Percentiles rank a stretch among this genome's conserved stretches.
Evolutionary conservation across 2,113 vertebrate genomes (phyloP).

Genomic region (Notiomystis cincta): DNA sequence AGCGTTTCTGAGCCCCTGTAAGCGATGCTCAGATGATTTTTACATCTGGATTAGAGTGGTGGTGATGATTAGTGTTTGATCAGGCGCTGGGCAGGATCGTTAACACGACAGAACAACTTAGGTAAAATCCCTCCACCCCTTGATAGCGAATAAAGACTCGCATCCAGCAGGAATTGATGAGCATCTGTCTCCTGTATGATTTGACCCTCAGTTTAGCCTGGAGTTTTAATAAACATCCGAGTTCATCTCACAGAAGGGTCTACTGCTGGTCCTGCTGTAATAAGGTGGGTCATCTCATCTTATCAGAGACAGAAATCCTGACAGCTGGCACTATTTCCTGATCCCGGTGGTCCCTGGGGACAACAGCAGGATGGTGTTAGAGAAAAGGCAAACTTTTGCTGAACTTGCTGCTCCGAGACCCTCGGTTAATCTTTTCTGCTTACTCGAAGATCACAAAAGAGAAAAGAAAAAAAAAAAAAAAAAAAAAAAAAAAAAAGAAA

Average conservation of each 20-base stretch:
- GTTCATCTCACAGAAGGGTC: conserved; percentile 61
- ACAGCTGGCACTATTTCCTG: conserved; percentile 68
- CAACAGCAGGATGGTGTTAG: conserved; percentile 69
- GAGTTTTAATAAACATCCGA: conserved; percentile 62
- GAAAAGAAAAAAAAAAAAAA: not conserved
- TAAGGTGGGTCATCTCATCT: conserved; percentile 71
- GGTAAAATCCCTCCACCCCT: conserved; percentile 40
- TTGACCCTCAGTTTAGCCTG: conserved; percentile 53
- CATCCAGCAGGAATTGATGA: conserved; percentile 45
- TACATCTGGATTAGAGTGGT: conserved; percentile 48
- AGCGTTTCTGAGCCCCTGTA: conserved; percentile 1
- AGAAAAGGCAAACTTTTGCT: conserved; percentile 78
- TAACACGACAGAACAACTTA: conserved; percentile 54
- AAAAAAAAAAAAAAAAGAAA: not conserved
- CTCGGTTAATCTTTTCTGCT: conserved; percentile 53
- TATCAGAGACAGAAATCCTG: conserved; percentile 62
- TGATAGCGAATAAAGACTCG: conserved; percentile 5
- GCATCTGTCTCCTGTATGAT: conserved; percentile 50
- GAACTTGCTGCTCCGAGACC: conserved; percentile 73
- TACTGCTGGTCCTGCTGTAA: conserved; percentile 51
- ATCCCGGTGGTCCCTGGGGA: conserved; percentile 50
- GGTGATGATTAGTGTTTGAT: conserved; percentile 45
- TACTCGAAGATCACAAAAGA: not conserved
- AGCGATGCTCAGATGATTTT: conserved; percentile 48
- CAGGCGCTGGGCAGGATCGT: conserved; percentile 17